Base-by-base conservation (phyloP, 2,113 vertebrate species). In the Catharus minimus region DNA sequence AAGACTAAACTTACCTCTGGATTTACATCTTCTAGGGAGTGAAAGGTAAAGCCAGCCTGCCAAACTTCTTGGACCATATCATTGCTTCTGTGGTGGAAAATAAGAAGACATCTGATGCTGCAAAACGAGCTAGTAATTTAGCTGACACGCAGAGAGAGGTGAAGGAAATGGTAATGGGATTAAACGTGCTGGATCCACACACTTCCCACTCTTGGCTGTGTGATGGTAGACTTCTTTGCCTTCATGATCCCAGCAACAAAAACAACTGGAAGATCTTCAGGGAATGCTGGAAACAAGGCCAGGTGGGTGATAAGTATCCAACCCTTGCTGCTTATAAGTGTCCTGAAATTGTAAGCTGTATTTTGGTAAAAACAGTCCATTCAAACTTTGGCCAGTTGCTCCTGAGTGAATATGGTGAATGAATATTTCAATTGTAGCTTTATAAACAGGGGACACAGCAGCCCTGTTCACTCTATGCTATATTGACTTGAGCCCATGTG, bases 241-340 rank as follows among this genome's bases (percentile, higher is more conserved):
- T 99, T 86, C 99, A 99, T 93, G 99, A 99, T 95, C 99, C 99
- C 80, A 98, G 99, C 96, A 99, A 99, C 97, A 96, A 97, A 97
- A 99, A 99, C 97, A 99, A 99, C 96, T 99, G 99, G 99, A 99
- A 99, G 97, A 99, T 99, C 96, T 99, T 99, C 97, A 98, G 99
- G 84, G 99, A 99, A 90, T 99, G 99, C 96, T 99, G 99, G 99
- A 99, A 99, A 87, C 99, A 99, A 97, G 99, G 99, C 86, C 99
- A 99, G 98, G 99, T 99, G 96, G 95, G 97, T 64, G 84, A 92
- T 47, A 74, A 84, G 30, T 73, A 62, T 49, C 39, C 8, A 82
- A 39, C 28, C 16, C 12, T 67, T 84, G 33, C 38, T 88, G 47
- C 44, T 84, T 88, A 1, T 38, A 60, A 67, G 21, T 62, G 30